Conservation (phyloP, 1,140 invertebrate genomes). For the Lordiphosa collinella region DNA sequence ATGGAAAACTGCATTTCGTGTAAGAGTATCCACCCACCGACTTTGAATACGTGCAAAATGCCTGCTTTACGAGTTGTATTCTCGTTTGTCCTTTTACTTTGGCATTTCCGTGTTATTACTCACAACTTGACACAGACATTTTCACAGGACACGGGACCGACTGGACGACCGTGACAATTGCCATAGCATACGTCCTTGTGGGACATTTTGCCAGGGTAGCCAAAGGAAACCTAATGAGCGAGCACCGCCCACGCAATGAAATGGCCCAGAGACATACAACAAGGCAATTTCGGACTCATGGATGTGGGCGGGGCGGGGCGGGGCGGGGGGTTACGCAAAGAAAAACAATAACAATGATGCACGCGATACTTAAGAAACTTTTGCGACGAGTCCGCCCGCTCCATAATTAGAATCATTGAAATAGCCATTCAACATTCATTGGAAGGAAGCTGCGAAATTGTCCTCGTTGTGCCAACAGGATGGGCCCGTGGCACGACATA, state of each 20-base stretch:
- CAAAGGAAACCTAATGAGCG: constrained; percentile 56
- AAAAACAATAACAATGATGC: constrained; percentile 73
- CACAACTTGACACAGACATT: constrained; percentile 70
- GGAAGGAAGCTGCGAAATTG: constrained; percentile 31
- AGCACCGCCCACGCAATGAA: constrained; percentile 55
- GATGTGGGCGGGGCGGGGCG: neutral
- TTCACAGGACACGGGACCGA: constrained; percentile 38
- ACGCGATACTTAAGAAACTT: constrained; percentile 74
- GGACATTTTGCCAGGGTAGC: constrained; percentile 57
- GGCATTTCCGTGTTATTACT: constrained; percentile 71
- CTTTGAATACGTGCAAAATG: neutral
- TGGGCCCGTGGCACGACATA: constrained; percentile 44
- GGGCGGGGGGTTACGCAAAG: constrained; percentile 3
- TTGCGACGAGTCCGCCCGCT: constrained; percentile 41
- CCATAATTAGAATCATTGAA: constrained; percentile 75
- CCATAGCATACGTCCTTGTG: constrained; percentile 39
- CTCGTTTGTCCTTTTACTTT: constrained; percentile 33
- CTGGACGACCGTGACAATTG: constrained; percentile 46
- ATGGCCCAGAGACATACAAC: constrained; percentile 40
- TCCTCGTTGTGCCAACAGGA: constrained; percentile 26
- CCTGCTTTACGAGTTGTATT: constrained; percentile 55
- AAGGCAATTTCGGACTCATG: constrained; percentile 23
- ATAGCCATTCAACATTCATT: constrained; percentile 62
- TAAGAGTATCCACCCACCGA: constrained; percentile 25
- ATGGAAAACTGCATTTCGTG: neutral